These are phyloP conservation scores for Hydropsyche betteni DNA, from an alignment of 2,888 invertebrate genomes.

Conservation along the genomic window DNA sequence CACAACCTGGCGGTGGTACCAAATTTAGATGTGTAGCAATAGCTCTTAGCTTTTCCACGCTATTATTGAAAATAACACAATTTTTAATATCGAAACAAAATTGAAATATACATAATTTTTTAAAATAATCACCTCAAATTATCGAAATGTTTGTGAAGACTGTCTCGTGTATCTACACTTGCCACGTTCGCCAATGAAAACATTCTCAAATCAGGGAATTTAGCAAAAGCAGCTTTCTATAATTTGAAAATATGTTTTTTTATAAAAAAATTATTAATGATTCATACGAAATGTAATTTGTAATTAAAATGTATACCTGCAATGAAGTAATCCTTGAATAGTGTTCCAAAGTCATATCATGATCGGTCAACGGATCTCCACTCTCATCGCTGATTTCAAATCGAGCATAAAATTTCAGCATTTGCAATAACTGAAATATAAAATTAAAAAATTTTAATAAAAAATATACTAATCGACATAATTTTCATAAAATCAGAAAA, in stretches of 20 bases:
- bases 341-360: constrained; percentile 93
- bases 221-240: constrained; percentile 91
- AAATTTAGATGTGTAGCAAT: constrained; percentile 89
- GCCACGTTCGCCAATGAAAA: constrained; percentile 95
- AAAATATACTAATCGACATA: no score
- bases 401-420: constrained; percentile 94
- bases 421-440: constrained; percentile 83
- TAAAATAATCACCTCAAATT: constrained; percentile 66
- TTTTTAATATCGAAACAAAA: background rate
- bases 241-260: constrained; percentile 53
- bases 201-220: constrained; percentile 84
- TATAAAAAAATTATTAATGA: background rate
- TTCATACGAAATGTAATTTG: constrained; percentile 2
- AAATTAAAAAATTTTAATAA: constrained; percentile 40
- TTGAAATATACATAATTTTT: background rate
- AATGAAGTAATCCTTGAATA: constrained; percentile 92
- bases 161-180: constrained; percentile 89
- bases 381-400: constrained; percentile 98
- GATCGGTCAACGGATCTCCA: constrained; percentile 92
- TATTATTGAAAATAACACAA: constrained; percentile 54
- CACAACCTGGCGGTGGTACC: constrained; percentile 78
- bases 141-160: constrained; percentile 85
- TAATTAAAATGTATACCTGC: constrained; percentile 67
- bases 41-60: constrained; percentile 80
- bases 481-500: no score